Evolutionary conservation across 2,113 vertebrate species (phyloP).

Genomic region (Thermophis baileyi): DNA sequence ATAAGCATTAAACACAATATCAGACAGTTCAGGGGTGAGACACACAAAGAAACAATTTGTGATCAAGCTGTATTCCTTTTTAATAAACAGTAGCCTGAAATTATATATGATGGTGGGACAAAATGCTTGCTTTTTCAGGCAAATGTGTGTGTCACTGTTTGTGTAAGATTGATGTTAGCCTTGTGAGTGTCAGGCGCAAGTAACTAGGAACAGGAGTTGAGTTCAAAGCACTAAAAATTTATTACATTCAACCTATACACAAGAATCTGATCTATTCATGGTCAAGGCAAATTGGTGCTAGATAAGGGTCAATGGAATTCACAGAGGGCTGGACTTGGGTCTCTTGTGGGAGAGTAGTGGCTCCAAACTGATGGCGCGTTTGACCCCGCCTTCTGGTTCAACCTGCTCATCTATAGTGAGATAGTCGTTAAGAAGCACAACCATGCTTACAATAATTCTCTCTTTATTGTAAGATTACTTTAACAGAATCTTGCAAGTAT

Average conservation of each 20-base stretch:
- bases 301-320: background rate
- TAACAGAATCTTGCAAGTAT: background rate
- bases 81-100: slow-evolving; percentile 32
- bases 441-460: background rate
- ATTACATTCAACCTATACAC: background rate
- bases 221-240: background rate
- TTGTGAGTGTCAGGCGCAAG: background rate
- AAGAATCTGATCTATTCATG: background rate
- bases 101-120: slow-evolving; percentile 44
- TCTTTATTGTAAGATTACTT: background rate
- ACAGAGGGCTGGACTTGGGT: background rate
- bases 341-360: background rate
- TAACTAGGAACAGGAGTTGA: background rate
- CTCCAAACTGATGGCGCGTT: background rate
- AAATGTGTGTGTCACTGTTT: background rate
- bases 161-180: background rate
- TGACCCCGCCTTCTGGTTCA: background rate
- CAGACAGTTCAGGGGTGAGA: slow-evolving; percentile 56
- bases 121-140: background rate
- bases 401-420: background rate
- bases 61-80: slow-evolving; percentile 49
- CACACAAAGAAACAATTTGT: slow-evolving; percentile 50
- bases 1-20: slow-evolving; percentile 38
- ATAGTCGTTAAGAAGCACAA: background rate
- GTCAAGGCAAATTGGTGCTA: background rate